Conservation (phyloP, 2,113 vertebrate genomes). For the Ibidorhyncha struthersii region DNA sequence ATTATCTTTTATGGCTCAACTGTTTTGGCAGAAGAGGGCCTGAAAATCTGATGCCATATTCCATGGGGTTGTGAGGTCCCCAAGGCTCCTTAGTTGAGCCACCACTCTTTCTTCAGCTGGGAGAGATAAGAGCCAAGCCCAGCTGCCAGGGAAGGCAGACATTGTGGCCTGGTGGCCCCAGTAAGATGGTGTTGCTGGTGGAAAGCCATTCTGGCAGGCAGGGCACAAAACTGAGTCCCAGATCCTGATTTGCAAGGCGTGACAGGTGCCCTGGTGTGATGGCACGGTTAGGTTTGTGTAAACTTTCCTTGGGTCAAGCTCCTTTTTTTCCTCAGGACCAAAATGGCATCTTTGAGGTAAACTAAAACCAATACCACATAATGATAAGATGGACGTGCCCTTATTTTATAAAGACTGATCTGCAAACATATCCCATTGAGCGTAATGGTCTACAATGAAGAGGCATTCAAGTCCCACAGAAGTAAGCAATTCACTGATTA, state of each 20-base stretch:
- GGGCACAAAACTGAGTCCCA: background rate
- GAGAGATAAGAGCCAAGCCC: background rate
- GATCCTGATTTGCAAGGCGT: background rate
- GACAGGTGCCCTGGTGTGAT: background rate
- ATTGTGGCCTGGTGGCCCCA: rapidly evolving
- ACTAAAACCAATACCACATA: background rate
- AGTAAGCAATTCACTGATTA: background rate
- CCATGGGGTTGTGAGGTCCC: background rate
- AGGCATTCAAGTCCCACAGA: background rate
- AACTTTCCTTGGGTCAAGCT: background rate
- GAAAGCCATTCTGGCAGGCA: background rate
- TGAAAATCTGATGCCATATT: background rate
- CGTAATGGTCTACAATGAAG: background rate
- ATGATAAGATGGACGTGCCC: background rate
- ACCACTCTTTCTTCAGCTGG: background rate
- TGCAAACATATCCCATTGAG: background rate
- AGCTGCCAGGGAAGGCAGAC: background rate
- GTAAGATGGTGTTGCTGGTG: background rate
- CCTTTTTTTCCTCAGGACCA: rapidly evolving
- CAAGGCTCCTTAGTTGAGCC: background rate
- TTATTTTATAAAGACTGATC: background rate
- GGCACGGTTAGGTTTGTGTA: background rate
- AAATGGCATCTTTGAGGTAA: background rate
- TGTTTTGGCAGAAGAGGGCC: background rate
- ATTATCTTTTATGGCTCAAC: rapidly evolving